Base-by-base conservation (phyloP, 1,140 invertebrate species). In the Drosophila kurseongensis region DNA sequence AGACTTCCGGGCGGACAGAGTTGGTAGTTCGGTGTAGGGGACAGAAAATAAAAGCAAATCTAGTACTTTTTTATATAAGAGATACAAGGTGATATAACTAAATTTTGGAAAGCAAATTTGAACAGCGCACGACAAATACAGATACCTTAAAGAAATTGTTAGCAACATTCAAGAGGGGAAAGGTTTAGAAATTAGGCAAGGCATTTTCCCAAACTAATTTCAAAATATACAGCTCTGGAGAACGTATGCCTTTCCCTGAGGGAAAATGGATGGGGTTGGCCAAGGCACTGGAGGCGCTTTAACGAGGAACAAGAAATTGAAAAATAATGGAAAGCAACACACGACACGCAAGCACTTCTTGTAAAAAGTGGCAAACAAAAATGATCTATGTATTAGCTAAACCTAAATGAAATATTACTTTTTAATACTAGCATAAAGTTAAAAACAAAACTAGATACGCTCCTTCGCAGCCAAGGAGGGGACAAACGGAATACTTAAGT, bases 311-410 rank as follows among this genome's bases (percentile, higher is more conserved):
- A 68, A 58, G 60, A 47, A 36, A 60, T 38, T 41, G 57, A 65
- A 56, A 65, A 57, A 65, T 47, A 75, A 60, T 27, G 56, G 54
- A 80, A 79, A 62, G 47, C 45, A 66, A 58, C 50, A 73, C 56
- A 74, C 66, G 42, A 75, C 60, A 78, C 51, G 62, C 59, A 72
- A 78, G 80, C 58, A 85, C 65, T 90, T 81, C 78, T 66, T 90
- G 85, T 80, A 89, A 75, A 89, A 89, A 90, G 71, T 80, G 78
- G 48, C 51, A 65, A 75, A 69, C 65, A 66, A 84, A 77, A 54
- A 59, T 61, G 52, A 85, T 85, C 79, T 66, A 90, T 81, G 79
- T 75, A 78, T 90, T 90, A 90, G 85, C 81, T 90, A 90, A 85
- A 78, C 74, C 65, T 85, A 74, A 81, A 81, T 79, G 67, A 78